Conservation (phyloP, 2,113 vertebrate genomes). For the Ciconia stormi region DNA sequence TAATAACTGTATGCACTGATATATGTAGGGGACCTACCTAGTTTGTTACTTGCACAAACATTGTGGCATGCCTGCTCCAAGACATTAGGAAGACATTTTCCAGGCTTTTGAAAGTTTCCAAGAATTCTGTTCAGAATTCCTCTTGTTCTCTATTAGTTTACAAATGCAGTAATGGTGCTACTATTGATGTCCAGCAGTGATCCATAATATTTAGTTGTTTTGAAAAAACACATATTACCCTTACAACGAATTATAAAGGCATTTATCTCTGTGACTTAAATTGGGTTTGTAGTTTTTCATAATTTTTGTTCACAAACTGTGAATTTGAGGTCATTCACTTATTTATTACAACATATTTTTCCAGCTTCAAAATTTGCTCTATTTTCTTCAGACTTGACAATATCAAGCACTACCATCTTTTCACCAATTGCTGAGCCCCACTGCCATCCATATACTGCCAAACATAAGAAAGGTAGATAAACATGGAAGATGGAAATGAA, state of each 20-base stretch:
- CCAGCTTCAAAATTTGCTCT: not conserved
- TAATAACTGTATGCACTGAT: not conserved
- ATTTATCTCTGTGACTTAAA: not conserved
- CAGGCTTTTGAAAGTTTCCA: not conserved
- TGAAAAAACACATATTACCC: not conserved
- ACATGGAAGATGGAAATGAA: conserved; percentile 14
- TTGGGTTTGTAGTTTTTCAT: not conserved
- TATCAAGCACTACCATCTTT: not conserved
- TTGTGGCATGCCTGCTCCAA: not conserved
- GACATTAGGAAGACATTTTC: not conserved
- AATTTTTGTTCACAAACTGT: not conserved
- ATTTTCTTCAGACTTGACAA: not conserved
- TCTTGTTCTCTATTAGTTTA: not conserved
- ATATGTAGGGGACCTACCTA: not conserved
- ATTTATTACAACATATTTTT: not conserved
- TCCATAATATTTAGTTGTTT: not conserved
- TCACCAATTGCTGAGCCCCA: not conserved
- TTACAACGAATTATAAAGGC: not conserved
- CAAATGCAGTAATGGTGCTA: not conserved
- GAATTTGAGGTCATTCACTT: not conserved
- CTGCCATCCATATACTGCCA: not conserved
- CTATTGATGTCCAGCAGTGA: not conserved
- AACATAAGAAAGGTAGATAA: not conserved
- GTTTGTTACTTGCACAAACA: not conserved
- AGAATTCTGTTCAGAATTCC: not conserved